Evolutionary conservation across 2,888 invertebrate species (phyloP).

Genomic region (Rhaphigaster nebulosa): DNA sequence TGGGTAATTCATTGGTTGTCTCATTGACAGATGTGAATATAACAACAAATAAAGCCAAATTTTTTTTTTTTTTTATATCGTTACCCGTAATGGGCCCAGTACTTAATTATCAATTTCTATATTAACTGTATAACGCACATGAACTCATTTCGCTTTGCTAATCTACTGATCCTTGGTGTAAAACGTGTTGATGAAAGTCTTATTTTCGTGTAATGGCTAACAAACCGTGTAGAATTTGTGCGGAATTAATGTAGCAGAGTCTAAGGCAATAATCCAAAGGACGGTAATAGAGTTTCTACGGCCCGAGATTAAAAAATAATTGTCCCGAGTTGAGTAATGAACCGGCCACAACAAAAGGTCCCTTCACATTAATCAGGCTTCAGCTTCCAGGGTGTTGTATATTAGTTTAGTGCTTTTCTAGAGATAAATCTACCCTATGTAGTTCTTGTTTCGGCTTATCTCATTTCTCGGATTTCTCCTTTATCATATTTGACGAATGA

Average conservation of each 20-base stretch:
- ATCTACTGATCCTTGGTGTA: background rate
- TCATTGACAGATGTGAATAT: too few relatives aligned
- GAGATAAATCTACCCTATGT: background rate
- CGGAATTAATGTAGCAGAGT: background rate
- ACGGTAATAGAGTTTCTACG: conserved; percentile 5
- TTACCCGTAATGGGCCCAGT: too few relatives aligned
- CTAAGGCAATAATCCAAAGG: background rate
- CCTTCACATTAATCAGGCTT: conserved; percentile 12
- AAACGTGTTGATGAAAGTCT: background rate
- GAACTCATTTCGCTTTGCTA: background rate
- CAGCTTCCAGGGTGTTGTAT: background rate
- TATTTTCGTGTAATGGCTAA: background rate
- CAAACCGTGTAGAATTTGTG: background rate
- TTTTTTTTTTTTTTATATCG: too few relatives aligned
- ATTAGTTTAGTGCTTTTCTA: background rate
- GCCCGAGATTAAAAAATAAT: conserved; percentile 36
- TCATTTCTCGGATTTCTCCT: background rate
- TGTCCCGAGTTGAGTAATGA: conserved; percentile 19
- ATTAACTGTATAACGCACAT: too few relatives aligned
- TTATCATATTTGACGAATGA: background rate
- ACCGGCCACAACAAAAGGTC: background rate
- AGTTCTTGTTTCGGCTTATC: background rate
- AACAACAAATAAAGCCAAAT: too few relatives aligned
- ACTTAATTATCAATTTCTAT: too few relatives aligned
- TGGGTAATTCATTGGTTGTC: too few relatives aligned